phyloP scores from a whole-genome alignment of 2,888 invertebrate genomes.

The Caenorhabditis wallacei region DNA sequence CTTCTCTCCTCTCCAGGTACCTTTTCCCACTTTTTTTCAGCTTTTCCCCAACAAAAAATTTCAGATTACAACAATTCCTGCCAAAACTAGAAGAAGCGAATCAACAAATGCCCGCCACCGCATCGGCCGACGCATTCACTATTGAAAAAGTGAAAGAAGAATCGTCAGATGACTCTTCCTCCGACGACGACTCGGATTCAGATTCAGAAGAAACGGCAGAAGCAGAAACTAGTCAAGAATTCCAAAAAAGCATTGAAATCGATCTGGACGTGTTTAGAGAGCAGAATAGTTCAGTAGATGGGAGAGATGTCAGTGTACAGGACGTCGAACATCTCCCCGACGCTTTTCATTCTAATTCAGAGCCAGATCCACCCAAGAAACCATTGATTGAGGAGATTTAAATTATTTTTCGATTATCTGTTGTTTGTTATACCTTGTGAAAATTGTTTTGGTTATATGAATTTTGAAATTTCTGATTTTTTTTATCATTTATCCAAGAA shows the following conservation, averaged over 20 bases:
- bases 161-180: background rate
- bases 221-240: constrained; percentile 13
- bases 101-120: constrained; percentile 45
- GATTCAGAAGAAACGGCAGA: constrained; percentile 28
- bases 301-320: constrained; percentile 61
- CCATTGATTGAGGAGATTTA: constrained; percentile 59
- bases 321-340: constrained; percentile 59
- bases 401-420: background rate
- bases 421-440: background rate
- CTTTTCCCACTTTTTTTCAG: background rate
- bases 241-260: constrained; percentile 48
- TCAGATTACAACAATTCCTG: constrained; percentile 66
- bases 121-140: constrained; percentile 33
- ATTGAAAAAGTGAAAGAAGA: constrained; percentile 41
- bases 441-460: background rate
- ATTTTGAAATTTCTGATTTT: background rate
- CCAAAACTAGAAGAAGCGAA: constrained; percentile 75
- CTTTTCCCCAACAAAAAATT: background rate
- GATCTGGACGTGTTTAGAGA: constrained; percentile 66
- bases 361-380: constrained; percentile 13
- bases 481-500: too few species aligned
- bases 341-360: constrained; percentile 46
- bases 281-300: constrained; percentile 46
- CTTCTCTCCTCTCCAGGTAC: constrained; percentile 48
- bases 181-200: background rate